A percentile compares a stretch with the other conserved stretches of the same genome.
These are phyloP conservation scores for Arremon brunneinucha DNA, from an alignment of 2,797 vertebrate species.

Conservation along the genomic window DNA sequence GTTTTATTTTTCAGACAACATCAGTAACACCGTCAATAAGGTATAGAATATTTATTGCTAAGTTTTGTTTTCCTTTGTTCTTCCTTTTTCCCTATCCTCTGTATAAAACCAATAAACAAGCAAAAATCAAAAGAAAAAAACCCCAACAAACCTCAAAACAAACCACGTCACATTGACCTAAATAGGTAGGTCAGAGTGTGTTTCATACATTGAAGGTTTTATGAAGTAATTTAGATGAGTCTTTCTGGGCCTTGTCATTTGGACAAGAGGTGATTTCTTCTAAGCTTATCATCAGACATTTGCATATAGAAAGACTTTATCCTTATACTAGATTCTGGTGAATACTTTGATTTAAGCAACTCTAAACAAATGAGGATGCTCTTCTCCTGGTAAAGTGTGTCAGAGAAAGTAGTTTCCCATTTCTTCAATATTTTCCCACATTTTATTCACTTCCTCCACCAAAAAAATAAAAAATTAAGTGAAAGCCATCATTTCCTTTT, in stretches of 20 bases:
- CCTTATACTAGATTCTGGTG: not conserved
- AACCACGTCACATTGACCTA: not conserved
- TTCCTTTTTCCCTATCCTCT: not conserved
- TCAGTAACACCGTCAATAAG: not conserved
- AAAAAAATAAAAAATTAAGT: not conserved
- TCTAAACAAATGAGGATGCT: not conserved
- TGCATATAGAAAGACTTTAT: not conserved
- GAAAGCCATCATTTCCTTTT: not conserved
- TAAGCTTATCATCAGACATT: not conserved
- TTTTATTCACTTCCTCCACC: not conserved
- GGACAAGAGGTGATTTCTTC: not conserved
- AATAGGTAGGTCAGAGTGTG: not conserved
- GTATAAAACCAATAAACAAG: not conserved
- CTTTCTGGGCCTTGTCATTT: not conserved
- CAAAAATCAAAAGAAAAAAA: not conserved
- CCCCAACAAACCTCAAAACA: not conserved
- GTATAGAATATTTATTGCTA: not conserved
- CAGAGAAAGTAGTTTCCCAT: not conserved
- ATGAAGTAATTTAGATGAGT: not conserved
- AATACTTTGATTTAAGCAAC: not conserved
- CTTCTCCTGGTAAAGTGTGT: not conserved
- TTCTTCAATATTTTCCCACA: not conserved
- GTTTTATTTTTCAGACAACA: not conserved
- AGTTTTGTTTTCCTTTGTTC: not conserved
- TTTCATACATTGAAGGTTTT: not conserved